Percentiles rank a stretch among this genome's conserved stretches.
phyloP scores from a whole-genome alignment of 1,140 invertebrate species.

The Anastatus disparis region DNA sequence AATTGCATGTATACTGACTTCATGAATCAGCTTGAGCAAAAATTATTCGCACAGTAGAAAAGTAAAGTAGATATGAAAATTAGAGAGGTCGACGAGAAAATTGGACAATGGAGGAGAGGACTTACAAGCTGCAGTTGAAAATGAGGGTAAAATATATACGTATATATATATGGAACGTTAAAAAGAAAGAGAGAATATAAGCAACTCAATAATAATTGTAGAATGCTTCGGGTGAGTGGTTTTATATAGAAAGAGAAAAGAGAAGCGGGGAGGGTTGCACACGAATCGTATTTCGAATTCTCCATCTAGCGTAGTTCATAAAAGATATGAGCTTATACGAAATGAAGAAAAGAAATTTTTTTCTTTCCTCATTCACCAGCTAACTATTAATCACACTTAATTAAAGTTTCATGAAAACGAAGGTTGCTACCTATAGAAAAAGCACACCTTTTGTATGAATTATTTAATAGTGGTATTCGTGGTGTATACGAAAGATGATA shows the following conservation, averaged over 20 bases:
- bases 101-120: no score
- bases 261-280: no score
- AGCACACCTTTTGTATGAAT: no score
- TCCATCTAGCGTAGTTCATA: not conserved
- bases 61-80: slow-evolving; percentile 15
- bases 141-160: not conserved
- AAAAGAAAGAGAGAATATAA: not conserved
- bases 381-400: slow-evolving; percentile 17
- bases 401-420: slow-evolving; percentile 32
- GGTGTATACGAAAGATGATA: no score
- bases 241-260: slow-evolving; percentile 15
- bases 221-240: not conserved
- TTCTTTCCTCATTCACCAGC: no score
- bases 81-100: not conserved
- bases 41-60: not conserved
- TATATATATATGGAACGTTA: not conserved
- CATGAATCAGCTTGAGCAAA: not conserved
- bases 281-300: slow-evolving; percentile 34
- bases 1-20: no score
- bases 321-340: slow-evolving; percentile 13
- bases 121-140: not conserved
- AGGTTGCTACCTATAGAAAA: not conserved
- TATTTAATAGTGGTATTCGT: no score
- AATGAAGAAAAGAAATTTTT: no score
- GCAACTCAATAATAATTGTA: slow-evolving; percentile 10